phyloP scores from a whole-genome alignment of 2,113 vertebrate genomes.

The Gallinago jamesoni region DNA sequence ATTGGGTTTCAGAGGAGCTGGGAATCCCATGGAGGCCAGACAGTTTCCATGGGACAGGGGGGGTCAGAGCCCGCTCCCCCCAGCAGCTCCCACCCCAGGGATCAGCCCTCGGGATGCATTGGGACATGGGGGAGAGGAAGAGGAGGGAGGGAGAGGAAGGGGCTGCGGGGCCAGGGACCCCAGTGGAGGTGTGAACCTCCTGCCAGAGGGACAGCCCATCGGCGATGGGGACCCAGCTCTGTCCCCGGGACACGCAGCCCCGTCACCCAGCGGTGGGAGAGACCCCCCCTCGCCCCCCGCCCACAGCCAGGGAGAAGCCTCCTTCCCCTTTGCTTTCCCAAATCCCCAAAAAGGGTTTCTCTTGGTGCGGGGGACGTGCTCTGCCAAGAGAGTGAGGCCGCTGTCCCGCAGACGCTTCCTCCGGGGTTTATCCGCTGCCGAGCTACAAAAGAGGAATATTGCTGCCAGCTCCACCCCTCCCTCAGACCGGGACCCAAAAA shows the following conservation, averaged over 20 bases:
- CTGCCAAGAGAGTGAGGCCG: background rate
- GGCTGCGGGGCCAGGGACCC: accelerated
- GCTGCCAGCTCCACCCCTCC: constrained; percentile 2
- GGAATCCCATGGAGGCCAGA: background rate
- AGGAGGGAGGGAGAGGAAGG: background rate
- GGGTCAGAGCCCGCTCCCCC: background rate
- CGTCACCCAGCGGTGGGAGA: accelerated
- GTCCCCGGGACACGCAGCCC: background rate
- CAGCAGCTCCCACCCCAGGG: background rate
- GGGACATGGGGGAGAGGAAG: background rate
- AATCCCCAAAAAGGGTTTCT: background rate
- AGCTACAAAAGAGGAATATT: background rate
- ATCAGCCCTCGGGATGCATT: background rate
- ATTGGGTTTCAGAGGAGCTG: background rate
- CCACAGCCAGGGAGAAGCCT: background rate
- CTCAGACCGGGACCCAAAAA: constrained; percentile 1
- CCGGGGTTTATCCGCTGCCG: background rate
- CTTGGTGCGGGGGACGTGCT: background rate
- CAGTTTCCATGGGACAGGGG: accelerated
- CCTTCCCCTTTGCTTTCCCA: background rate
- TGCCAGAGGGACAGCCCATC: accelerated
- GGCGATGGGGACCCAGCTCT: background rate
- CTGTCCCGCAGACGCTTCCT: background rate
- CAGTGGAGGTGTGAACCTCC: accelerated
- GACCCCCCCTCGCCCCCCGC: background rate